Evolutionary conservation across 64 coral and sea anemone genomes (phyloP), one percentile per base, ranked within the genome.

Genomic region (Montipora cactus): DNA sequence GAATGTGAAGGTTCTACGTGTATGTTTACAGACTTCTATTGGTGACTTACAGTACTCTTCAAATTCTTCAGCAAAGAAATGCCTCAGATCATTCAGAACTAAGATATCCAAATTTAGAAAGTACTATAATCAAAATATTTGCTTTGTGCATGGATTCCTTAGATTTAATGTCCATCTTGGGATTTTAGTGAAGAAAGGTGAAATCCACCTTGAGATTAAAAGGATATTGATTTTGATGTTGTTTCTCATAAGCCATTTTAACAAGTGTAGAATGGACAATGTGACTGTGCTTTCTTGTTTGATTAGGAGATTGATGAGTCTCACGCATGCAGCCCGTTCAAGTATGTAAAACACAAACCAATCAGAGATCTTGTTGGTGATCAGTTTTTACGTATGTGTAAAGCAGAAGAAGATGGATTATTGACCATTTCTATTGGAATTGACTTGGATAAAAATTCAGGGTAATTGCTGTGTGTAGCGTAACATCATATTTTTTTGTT

Each of bases 291-390:
- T 61, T 7, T 5, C 18, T 68, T 82, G 28, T 68, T 84, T 64
- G 80, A 87, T 47, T 59, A 99, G 98, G 98, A 96, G 88, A 96
- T 99, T 80, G 98, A 99, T 48, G 95, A 99, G 53, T 84, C 92
- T 1, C 98, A 99, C 61, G 44, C 86, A 47, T 99, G 94, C 72
- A 90, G 90, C 55, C 67, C 95, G 5, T 94, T 99, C 51, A 99
- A 99, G 57, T 99, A 96, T 49, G 22, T 99, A 25, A 96, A 99
- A 74, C 58, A 99, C 75, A 99, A 99, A 59, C 98, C 98, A 51
- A 89, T 92, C 47, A 95, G 82, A 13, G 94, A 99, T 57, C 79
- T 99, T 44, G 95, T 87, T 84, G 97, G 97, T 45, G 97, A 96
- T 48, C 95, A 94, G 84, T 99, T 81, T 92, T 89, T 99, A 1